Conservation (phyloP, 2,888 invertebrate genomes). For the Phyllotreta striolata region DNA sequence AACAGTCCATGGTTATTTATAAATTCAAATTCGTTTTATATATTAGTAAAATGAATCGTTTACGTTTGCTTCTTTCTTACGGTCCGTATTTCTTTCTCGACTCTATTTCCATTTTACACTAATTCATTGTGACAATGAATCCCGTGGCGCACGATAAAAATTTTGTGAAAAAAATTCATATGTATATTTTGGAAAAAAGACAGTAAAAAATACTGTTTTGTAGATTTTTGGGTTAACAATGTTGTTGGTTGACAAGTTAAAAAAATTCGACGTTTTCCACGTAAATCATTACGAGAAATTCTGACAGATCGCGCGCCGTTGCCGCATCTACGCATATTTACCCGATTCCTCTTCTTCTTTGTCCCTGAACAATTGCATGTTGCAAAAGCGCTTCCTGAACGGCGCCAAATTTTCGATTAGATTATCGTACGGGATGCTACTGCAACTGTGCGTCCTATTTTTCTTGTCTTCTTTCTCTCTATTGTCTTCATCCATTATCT, state of each 20-base stretch:
- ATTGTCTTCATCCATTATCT: slow-evolving; percentile 52
- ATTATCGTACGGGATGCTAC: slow-evolving; percentile 60
- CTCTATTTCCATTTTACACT: slow-evolving; percentile 3
- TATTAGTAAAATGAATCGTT: not conserved
- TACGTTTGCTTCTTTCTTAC: slow-evolving; percentile 2
- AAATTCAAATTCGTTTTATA: too few relatives aligned
- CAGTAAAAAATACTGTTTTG: slow-evolving; percentile 17
- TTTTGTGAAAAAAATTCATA: slow-evolving; percentile 18
- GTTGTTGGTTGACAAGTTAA: slow-evolving; percentile 11
- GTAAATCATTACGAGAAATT: too few relatives aligned
- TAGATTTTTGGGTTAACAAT: slow-evolving; percentile 19
- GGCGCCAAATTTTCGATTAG: slow-evolving; percentile 60
- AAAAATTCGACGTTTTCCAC: slow-evolving; percentile 4
- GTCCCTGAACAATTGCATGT: slow-evolving; percentile 56
- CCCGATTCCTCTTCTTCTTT: slow-evolving; percentile 45
- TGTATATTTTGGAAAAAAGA: slow-evolving; percentile 8
- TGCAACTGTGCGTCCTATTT: slow-evolving; percentile 59
- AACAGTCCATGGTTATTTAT: too few relatives aligned
- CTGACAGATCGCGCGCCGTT: not conserved
- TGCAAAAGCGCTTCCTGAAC: slow-evolving; percentile 60
- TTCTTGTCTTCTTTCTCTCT: slow-evolving; percentile 50
- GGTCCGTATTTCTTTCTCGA: not conserved
- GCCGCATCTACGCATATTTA: slow-evolving; percentile 26
- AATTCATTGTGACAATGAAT: slow-evolving; percentile 7
- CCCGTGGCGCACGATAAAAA: slow-evolving; percentile 9